Base-by-base conservation (phyloP, 2,888 invertebrate genomes). In the Apoderus coryli region DNA sequence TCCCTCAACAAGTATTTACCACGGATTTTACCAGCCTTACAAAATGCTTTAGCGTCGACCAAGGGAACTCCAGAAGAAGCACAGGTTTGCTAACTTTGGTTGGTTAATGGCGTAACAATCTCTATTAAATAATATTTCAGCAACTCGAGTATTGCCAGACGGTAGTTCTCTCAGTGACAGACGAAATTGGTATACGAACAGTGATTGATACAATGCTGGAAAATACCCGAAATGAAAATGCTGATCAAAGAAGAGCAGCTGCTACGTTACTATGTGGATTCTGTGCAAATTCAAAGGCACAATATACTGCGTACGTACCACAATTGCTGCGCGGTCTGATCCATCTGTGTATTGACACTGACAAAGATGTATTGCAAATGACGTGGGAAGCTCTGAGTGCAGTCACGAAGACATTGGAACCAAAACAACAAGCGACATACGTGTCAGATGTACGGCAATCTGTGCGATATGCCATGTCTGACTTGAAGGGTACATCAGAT, bases 301-400 rank as follows among this genome's bases (percentile, higher is more conserved):
- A 90, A 55, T 85, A 89, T 48, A 67, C 74, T 14, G 76, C 84
- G 46, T 85, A 90, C 60, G 77, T 92, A 38, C 78, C 88, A 25
- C 85, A 86, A 57, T 65, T 95, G 32, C 63, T 93, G 39, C 72
- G 90, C 31, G 89, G 89, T 3, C 67, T 93, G 32, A 72, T 95
- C 34, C 73, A 79, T 50, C 61, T 93, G 37, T 79, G 93, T 55
- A 82, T 78, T 0, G 84, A 85, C 49, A 58, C 60, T 1, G 86
- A 95, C 50, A 72, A 72, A 29, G 78, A 79, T 43, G 80, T 89
- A 12, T 61, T 89, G 27, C 72, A 79, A 44, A 76, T 84, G 61
- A 77, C 85, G 15, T 90, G 93, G 82, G 90, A 90, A 53, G 90
- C 92, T 27, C 67, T 96, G 14, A 69, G 74, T 53, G 82, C 90